Conservation (phyloP, 2,113 vertebrate genomes). For the Axis porcinus region DNA sequence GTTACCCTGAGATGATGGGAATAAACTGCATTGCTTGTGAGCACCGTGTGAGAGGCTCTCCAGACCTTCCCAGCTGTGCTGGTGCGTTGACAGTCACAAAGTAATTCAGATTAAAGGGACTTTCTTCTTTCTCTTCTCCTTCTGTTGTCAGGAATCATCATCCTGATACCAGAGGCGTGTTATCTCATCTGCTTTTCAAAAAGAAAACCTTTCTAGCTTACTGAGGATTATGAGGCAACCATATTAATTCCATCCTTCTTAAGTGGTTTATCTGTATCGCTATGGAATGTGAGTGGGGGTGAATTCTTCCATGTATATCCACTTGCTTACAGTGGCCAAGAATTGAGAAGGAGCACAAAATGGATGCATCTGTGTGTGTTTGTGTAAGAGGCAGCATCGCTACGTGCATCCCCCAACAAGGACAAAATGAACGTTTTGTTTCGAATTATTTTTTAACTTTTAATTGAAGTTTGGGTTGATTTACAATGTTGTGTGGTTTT, state of each 20-base stretch:
- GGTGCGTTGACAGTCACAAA: slow-evolving; percentile 46
- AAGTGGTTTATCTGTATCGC: slow-evolving; percentile 55
- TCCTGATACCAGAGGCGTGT: slow-evolving; percentile 14
- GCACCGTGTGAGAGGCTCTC: neutral
- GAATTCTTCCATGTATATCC: neutral
- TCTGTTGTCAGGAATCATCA: slow-evolving; percentile 48
- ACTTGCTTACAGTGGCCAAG: neutral
- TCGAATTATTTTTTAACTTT: slow-evolving; percentile 5
- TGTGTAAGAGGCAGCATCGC: neutral
- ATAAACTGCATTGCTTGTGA: slow-evolving; percentile 34
- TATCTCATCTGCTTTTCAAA: slow-evolving; percentile 53
- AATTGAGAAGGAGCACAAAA: neutral
- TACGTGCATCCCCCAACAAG: neutral
- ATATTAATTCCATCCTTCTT: slow-evolving; percentile 51
- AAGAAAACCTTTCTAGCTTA: slow-evolving; percentile 41
- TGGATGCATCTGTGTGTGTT: neutral
- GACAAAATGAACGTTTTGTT: neutral
- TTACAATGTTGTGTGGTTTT: neutral
- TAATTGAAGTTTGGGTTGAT: neutral
- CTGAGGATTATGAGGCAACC: slow-evolving; percentile 44
- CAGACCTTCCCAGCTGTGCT: slow-evolving; percentile 21
- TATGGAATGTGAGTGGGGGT: neutral
- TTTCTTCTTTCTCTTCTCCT: slow-evolving; percentile 35
- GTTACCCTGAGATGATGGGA: slow-evolving; percentile 13
- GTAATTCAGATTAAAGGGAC: slow-evolving; percentile 55